phyloP scores from a whole-genome alignment of 2,797 vertebrate genomes.

The Macropodus opercularis region DNA sequence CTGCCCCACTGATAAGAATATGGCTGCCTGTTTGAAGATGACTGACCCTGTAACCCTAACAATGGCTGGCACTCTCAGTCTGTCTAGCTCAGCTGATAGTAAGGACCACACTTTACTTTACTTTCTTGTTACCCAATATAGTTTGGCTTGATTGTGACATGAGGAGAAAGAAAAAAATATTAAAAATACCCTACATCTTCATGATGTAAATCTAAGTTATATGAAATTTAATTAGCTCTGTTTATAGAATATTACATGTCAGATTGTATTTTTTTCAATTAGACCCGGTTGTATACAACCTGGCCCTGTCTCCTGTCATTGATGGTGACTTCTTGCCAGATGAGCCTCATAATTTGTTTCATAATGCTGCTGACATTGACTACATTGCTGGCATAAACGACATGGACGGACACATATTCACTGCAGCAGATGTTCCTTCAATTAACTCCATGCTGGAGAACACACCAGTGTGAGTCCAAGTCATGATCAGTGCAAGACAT shows the following conservation, averaged over 20 bases:
- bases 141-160: too few relatives aligned
- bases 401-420: conserved; percentile 93
- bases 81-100: conserved; percentile 67
- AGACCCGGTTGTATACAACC: conserved; percentile 83
- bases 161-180: too few relatives aligned
- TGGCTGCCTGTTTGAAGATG: conserved; percentile 86
- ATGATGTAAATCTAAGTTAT: too few relatives aligned
- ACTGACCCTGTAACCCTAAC: conserved; percentile 82
- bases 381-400: conserved; percentile 88
- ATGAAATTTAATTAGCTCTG: neutral
- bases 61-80: conserved; percentile 75
- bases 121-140: neutral
- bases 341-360: conserved; percentile 83
- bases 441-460: conserved; percentile 74
- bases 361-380: conserved; percentile 87
- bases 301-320: conserved; percentile 83
- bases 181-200: too few relatives aligned
- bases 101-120: conserved; percentile 12
- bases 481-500: neutral
- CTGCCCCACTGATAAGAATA: conserved; percentile 78
- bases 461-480: conserved; percentile 79
- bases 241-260: neutral
- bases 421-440: conserved; percentile 82
- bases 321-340: conserved; percentile 93
- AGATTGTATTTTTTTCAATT: conserved; percentile 24